Evolutionary conservation across 1,140 invertebrate species (phyloP).

Genomic region (Sycophaga agraensis): DNA sequence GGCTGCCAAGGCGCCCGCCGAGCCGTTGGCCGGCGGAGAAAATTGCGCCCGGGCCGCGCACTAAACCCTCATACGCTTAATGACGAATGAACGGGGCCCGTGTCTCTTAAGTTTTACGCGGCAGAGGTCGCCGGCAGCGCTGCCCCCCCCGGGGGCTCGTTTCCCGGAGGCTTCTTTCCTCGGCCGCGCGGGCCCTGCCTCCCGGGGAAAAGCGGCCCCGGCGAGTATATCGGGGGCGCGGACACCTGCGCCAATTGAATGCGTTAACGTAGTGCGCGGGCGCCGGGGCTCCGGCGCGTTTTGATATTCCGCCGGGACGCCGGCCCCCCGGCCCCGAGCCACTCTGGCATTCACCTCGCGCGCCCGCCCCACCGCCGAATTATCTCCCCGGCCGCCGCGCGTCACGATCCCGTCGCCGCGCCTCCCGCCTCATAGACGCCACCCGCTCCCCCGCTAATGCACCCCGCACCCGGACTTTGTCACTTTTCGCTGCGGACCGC

Average conservation of each 20-base stretch:
- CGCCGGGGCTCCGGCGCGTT: neutral
- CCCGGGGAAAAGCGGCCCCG: neutral
- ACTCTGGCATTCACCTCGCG: too few species aligned
- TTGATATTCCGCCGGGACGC: constrained; percentile 9
- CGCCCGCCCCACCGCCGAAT: constrained; percentile 1
- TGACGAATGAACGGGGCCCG: constrained; percentile 26
- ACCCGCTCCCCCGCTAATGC: too few species aligned
- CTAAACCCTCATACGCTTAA: constrained; percentile 31
- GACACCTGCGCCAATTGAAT: constrained; percentile 33
- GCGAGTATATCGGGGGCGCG: constrained; percentile 26
- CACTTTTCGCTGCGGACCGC: too few species aligned
- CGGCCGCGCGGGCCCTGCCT: too few species aligned
- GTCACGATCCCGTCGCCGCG: neutral
- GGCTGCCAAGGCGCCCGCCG: too few species aligned
- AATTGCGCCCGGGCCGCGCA: neutral
- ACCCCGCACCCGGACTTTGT: too few species aligned
- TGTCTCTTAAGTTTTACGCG: constrained; percentile 14
- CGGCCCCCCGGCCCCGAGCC: neutral
- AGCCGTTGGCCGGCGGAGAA: too few species aligned
- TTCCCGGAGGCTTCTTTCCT: too few species aligned
- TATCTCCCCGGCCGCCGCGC: constrained; percentile 2
- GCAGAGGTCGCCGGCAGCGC: neutral
- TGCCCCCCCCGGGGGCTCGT: too few species aligned
- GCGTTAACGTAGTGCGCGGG: constrained; percentile 10
- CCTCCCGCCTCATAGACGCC: too few species aligned